Evolutionary conservation across 2,888 invertebrate genomes (phyloP), one percentile per base, ranked within the genome.

Genomic region (Hoplodrina blanda): DNA sequence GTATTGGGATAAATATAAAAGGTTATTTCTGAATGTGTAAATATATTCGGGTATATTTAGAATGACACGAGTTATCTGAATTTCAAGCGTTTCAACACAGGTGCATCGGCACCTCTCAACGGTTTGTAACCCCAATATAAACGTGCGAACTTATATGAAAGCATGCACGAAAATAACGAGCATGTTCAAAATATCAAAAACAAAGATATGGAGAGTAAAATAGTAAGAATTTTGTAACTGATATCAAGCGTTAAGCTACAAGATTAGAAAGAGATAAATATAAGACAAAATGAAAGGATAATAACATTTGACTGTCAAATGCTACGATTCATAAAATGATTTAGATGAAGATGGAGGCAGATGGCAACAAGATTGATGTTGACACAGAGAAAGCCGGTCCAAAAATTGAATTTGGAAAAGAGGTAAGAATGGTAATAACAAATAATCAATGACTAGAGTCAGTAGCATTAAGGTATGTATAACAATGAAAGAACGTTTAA

Each of bases 41-140:
- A 78, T 84, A 82, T 82, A 82, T 82, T 69, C 69, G 8, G 41
- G 30, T 82, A 84, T 73, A 84, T 84, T 82, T 82, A 82, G 85
- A 84, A 70, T 79, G 85, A 76, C 80, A 82, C 74, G 85, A 82
- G 82, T 82, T 82, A 84, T 82, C 68, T 73, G 74, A 72, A 74
- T 69, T 70, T 63, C 70, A 76, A 84, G 72, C 76, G 67, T 84
- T 83, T 82, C 81, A 79, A 76, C 85, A 72, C 69, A 67, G 74
- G 85, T 79, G 80, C 76, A 75, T 82, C 75, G 79, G 62, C 73
- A 69, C 63, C 81, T 46, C 50, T 77, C 76, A 76, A 63, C 81
- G 44, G 81, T 63, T 53, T 80, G 55, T 80, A 79, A 54, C 74
- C 65, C 60, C 55, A 20, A 64, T 61, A 55, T 64, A 79, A 79